phyloP scores from a whole-genome alignment of 2,888 invertebrate species.

The Eugnorisma glareosa region DNA sequence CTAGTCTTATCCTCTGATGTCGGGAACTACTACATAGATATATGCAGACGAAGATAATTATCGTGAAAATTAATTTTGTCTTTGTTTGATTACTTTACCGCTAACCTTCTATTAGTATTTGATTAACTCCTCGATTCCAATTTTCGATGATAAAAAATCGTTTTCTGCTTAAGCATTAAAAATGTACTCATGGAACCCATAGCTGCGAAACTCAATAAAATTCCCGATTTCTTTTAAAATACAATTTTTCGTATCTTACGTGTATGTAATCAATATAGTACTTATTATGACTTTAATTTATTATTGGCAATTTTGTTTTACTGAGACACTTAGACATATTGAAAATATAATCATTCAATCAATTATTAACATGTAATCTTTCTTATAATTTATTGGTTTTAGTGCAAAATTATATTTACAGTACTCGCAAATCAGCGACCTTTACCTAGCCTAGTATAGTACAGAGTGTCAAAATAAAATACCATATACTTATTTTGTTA shows the following conservation, averaged over 20 bases:
- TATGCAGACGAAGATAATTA: neutral
- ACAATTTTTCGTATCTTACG: slow-evolving; percentile 62
- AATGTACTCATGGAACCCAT: neutral
- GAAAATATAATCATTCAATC: neutral
- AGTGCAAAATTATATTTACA: neutral
- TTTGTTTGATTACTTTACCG: neutral
- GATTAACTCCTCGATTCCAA: neutral
- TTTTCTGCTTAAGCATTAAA: slow-evolving; percentile 23
- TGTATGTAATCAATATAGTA: slow-evolving; percentile 35
- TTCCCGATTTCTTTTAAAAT: slow-evolving; percentile 68
- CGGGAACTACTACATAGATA: neutral
- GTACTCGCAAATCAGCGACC: no score
- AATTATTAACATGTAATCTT: neutral
- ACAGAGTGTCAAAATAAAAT: no score
- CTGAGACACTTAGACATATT: slow-evolving; percentile 21
- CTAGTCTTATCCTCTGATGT: no score
- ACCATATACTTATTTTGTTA: neutral
- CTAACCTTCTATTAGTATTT: neutral
- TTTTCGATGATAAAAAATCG: neutral
- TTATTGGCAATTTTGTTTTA: slow-evolving; percentile 42
- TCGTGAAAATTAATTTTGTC: neutral
- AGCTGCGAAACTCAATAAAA: slow-evolving; percentile 54
- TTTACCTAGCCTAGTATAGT: neutral
- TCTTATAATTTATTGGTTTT: neutral
- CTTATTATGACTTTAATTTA: slow-evolving; percentile 49